Percentiles rank a stretch among this genome's conserved stretches.
Evolutionary conservation across 2,113 vertebrate genomes (phyloP).

Genomic region (Canis aureus): DNA sequence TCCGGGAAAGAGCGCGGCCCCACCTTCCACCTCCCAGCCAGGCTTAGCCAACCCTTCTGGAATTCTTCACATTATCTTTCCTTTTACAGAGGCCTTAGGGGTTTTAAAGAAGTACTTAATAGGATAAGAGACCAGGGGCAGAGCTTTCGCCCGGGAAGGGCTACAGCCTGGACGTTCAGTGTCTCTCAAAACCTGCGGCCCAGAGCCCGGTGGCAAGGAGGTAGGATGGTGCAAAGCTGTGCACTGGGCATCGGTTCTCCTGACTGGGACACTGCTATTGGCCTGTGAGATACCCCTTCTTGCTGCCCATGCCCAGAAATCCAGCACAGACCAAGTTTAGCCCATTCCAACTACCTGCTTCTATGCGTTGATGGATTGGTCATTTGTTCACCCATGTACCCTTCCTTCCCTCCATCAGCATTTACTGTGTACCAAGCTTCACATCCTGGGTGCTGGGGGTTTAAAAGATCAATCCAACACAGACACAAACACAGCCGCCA

Average conservation of each 20-base stretch:
- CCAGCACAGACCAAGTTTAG: background rate
- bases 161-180: background rate
- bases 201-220: background rate
- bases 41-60: background rate
- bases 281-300: background rate
- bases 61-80: slow-evolving; percentile 60
- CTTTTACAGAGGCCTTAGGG: slow-evolving; percentile 2
- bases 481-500: slow-evolving; percentile 40
- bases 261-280: background rate
- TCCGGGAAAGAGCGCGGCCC: background rate
- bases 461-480: slow-evolving; percentile 71
- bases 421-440: slow-evolving; percentile 57
- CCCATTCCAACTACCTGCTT: background rate
- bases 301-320: background rate
- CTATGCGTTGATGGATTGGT: background rate
- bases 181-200: background rate
- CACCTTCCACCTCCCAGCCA: background rate
- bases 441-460: slow-evolving; percentile 2
- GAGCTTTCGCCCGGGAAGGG: background rate
- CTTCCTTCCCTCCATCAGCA: background rate
- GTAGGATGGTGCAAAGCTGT: background rate
- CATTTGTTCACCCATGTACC: background rate
- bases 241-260: background rate
- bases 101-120: slow-evolving; percentile 25
- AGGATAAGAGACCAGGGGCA: background rate